Conservation (phyloP, 2,113 vertebrate genomes). For the Lanius collurio region DNA sequence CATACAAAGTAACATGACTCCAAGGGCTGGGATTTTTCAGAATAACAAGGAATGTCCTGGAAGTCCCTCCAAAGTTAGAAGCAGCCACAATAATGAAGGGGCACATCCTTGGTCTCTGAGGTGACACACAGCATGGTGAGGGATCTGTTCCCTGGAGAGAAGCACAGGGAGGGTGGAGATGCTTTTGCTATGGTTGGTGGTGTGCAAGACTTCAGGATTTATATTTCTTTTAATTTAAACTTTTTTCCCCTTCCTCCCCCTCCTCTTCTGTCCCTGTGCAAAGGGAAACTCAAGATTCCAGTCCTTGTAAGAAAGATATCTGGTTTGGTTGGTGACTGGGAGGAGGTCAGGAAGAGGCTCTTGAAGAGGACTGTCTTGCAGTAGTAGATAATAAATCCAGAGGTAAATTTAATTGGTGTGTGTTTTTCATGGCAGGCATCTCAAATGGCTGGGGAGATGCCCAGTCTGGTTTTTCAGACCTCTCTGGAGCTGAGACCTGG, state of each 20-base stretch:
- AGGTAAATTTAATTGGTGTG: neutral
- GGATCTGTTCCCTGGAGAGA: neutral
- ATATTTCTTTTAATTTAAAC: neutral
- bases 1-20: neutral
- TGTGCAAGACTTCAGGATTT: neutral
- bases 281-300: neutral
- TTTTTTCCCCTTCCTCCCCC: neutral
- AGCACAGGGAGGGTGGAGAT: neutral
- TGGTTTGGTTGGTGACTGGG: neutral
- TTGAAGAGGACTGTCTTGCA: neutral
- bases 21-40: neutral
- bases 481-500: neutral
- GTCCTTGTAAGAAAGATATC: neutral
- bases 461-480: neutral
- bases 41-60: neutral
- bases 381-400: neutral
- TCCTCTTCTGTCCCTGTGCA: neutral
- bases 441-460: neutral
- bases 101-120: neutral
- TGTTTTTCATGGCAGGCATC: neutral
- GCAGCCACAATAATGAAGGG: neutral
- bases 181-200: constrained; percentile 33
- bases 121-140: neutral
- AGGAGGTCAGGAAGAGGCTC: neutral
- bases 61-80: neutral